A percentile compares a stretch with the other conserved stretches of the same genome.
phyloP scores from a whole-genome alignment of 2,113 vertebrate species.

The Columba livia region DNA sequence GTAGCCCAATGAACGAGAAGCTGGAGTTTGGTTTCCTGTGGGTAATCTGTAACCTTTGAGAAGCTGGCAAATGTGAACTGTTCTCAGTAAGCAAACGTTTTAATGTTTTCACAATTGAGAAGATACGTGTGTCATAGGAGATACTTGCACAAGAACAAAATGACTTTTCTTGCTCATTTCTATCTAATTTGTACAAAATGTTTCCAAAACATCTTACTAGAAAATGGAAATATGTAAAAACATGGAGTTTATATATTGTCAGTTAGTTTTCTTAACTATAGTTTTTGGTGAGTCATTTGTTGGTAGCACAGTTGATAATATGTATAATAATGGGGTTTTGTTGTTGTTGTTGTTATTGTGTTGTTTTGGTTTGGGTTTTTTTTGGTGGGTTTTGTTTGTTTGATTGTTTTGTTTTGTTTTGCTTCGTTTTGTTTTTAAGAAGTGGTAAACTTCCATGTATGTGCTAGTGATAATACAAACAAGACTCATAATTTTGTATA shows the following conservation, averaged over 20 bases:
- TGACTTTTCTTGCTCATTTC: slow-evolving; percentile 39
- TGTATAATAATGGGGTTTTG: neutral
- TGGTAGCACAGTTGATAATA: neutral
- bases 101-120: slow-evolving; percentile 40
- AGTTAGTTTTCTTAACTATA: neutral
- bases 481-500: neutral
- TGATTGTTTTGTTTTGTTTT: too few relatives aligned
- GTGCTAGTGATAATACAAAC: neutral
- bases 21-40: neutral
- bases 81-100: slow-evolving; percentile 43
- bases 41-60: neutral
- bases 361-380: too few relatives aligned
- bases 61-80: neutral
- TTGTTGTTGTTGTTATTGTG: too few relatives aligned
- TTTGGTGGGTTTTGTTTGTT: too few relatives aligned
- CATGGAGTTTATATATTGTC: neutral
- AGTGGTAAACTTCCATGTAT: neutral
- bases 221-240: slow-evolving; percentile 20
- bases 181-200: slow-evolving; percentile 30
- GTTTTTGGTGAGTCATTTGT: neutral
- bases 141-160: slow-evolving; percentile 20
- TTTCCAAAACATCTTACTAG: slow-evolving; percentile 30
- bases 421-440: neutral
- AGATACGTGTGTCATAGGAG: slow-evolving; percentile 22
- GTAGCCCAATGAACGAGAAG: neutral